Evolutionary conservation across 1,140 invertebrate species (phyloP).

Genomic region (Mya arenaria): DNA sequence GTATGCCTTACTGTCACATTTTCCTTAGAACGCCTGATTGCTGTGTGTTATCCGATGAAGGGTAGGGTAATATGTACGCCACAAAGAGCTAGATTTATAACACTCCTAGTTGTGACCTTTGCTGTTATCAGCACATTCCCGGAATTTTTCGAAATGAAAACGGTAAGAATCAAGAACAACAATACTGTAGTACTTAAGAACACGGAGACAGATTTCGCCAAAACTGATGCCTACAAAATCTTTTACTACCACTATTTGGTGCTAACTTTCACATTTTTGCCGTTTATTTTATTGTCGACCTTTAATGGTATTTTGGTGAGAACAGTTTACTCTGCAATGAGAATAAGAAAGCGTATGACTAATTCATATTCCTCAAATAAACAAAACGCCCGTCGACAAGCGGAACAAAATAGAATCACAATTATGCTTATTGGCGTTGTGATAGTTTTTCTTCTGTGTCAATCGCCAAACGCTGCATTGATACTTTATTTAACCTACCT

Average conservation of each 20-base stretch:
- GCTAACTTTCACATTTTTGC: slow-evolving; percentile 86
- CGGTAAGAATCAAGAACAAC: slow-evolving; percentile 11
- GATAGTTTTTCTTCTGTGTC: slow-evolving; percentile 88
- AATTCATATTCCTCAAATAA: slow-evolving; percentile 10
- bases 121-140: slow-evolving; percentile 60
- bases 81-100: slow-evolving; percentile 62
- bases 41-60: slow-evolving; percentile 88
- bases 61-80: slow-evolving; percentile 87
- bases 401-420: slow-evolving; percentile 83
- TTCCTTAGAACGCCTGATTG: slow-evolving; percentile 89
- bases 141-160: slow-evolving; percentile 63
- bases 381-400: slow-evolving; percentile 40
- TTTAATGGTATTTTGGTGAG: slow-evolving; percentile 89
- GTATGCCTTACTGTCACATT: slow-evolving; percentile 90
- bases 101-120: slow-evolving; percentile 35
- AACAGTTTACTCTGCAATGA: slow-evolving; percentile 84
- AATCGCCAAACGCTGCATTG: slow-evolving; percentile 85
- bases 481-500: slow-evolving; percentile 59
- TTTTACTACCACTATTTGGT: slow-evolving; percentile 86
- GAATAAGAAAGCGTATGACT: slow-evolving; percentile 83
- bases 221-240: slow-evolving; percentile 83
- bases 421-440: slow-evolving; percentile 89
- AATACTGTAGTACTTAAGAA: not conserved
- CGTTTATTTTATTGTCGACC: slow-evolving; percentile 85
- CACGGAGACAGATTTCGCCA: slow-evolving; percentile 61